A percentile compares a stretch with the other conserved stretches of the same genome.
Conservation (phyloP, 2,888 invertebrate genomes). For the Pristionchus entomophagus region DNA sequence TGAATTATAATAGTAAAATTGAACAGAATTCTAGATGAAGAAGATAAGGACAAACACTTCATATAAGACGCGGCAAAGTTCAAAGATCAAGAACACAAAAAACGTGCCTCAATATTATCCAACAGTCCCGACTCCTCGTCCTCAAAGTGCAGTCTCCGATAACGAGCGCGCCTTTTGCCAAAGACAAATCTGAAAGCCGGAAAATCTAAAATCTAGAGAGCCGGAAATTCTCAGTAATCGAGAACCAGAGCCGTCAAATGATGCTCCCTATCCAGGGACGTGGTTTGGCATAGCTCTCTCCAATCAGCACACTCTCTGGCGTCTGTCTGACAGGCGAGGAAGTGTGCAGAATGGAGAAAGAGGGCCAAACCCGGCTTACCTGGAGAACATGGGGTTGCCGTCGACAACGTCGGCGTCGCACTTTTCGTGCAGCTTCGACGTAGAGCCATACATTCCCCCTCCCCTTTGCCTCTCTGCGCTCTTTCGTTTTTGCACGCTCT, state of each 20-base stretch:
- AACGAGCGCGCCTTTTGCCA: constrained; percentile 8
- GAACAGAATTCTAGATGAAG: not conserved
- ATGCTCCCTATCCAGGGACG: no score
- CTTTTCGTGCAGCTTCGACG: not conserved
- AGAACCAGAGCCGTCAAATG: not conserved
- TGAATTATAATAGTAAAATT: no score
- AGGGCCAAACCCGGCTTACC: not conserved
- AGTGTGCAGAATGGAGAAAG: no score
- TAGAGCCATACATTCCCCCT: constrained; percentile 22
- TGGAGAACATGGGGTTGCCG: not conserved
- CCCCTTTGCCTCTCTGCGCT: not conserved
- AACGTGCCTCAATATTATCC: not conserved
- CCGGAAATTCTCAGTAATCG: not conserved
- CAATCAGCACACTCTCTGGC: no score
- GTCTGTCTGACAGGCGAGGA: no score
- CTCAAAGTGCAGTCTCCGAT: not conserved
- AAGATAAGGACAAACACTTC: not conserved
- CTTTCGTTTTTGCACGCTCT: not conserved
- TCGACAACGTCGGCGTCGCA: not conserved
- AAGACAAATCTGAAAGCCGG: constrained; percentile 4
- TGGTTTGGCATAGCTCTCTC: no score
- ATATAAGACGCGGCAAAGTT: not conserved
- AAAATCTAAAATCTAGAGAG: not conserved
- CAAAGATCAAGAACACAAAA: not conserved
- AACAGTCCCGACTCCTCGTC: not conserved